Evolutionary conservation across 2,888 invertebrate species (phyloP).

Genomic region (Nebria salina): DNA sequence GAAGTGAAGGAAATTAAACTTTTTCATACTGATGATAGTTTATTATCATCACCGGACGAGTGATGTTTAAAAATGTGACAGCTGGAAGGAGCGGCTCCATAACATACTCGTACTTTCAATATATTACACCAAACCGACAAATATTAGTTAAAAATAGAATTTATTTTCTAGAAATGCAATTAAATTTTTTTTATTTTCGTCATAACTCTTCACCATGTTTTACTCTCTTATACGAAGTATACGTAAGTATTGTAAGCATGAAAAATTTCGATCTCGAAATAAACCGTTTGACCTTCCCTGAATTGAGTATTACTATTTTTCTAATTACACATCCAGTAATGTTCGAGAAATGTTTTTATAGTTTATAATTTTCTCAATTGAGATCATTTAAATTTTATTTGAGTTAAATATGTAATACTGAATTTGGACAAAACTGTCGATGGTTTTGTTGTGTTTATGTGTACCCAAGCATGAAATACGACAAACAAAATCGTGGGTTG

Average conservation of each 20-base stretch:
- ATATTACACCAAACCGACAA: neutral
- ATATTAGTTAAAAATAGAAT: neutral
- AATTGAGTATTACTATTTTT: too few relatives aligned
- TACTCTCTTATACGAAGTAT: too few relatives aligned
- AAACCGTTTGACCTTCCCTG: too few relatives aligned
- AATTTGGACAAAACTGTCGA: neutral
- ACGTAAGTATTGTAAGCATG: too few relatives aligned
- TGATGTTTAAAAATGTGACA: slow-evolving; percentile 4
- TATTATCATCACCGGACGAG: neutral
- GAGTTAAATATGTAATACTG: too few relatives aligned
- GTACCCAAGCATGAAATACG: neutral
- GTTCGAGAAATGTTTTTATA: too few relatives aligned
- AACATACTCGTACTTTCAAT: neutral
- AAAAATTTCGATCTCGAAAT: too few relatives aligned
- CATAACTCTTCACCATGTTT: neutral
- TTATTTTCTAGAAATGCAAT: neutral
- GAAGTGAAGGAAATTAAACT: slow-evolving; percentile 12
- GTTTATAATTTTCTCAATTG: too few relatives aligned
- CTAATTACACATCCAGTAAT: too few relatives aligned
- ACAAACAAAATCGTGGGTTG: neutral
- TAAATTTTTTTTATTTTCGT: neutral
- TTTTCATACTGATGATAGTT: slow-evolving; percentile 8
- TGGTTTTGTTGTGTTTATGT: neutral
- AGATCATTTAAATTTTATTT: too few relatives aligned
- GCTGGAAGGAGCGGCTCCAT: neutral